Base-by-base conservation (phyloP, 1,140 invertebrate genomes). In the Campoletis sonorensis region DNA sequence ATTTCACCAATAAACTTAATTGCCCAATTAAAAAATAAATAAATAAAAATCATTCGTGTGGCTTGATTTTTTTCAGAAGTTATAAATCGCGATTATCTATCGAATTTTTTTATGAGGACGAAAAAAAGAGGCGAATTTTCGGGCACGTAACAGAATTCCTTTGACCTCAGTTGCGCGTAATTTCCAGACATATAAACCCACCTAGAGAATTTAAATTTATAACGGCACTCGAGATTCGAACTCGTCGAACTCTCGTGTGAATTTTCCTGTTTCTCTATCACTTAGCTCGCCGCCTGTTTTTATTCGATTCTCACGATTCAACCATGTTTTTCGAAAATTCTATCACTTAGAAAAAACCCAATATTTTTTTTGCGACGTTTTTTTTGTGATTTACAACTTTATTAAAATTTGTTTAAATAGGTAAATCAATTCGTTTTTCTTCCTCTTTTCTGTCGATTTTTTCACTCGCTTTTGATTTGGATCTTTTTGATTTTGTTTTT, bases 201-300 rank as follows among this genome's bases (percentile, higher is more conserved):
- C 58, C 26, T 64, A 49, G 26, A 51, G 73, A 81, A 76, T 81
- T 81, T 79, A 64, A 79, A 81, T 81, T 76, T 54, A 76, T 81
- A 81, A 81, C 80, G 80, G 80, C 76, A 58, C 54, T 21, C 18
- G 10, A 21, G 54, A 67, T 26, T 76, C 58, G 58, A 15, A 49
- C 40, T 58, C 45, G 61, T 27, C 76, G 76, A 27, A 64, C 58
- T 33, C 21, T n/a, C 40, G 40, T 45, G 40, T 13, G 40, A 45
- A 45, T 45, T 45, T 45, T 45, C 11, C 40, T 45, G 2, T 11
- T 45, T 45, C 40, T 45, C 40, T 45, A 45, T 45, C 40, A 13
- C 40, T 13, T 13, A 45, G 40, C 11, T 13, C 40, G 40, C 40
- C 40, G 40, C 40, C 40, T 8, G 5, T 45, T 45, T 45, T 11